phyloP scores from a whole-genome alignment of 1,140 invertebrate species.

The Myzus persicae region DNA sequence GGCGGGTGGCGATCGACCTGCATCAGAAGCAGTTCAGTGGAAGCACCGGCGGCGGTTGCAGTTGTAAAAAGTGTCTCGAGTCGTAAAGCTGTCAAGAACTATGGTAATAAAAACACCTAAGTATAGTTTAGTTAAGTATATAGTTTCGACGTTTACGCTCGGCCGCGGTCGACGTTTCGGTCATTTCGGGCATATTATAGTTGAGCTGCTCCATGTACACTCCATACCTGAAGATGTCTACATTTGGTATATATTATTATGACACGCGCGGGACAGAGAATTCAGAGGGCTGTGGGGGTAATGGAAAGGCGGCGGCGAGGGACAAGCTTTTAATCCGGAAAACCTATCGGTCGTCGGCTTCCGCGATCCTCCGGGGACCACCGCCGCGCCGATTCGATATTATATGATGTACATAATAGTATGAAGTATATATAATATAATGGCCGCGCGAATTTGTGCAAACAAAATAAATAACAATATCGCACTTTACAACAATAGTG shows the following conservation, averaged over 20 bases:
- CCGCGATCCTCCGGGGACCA: background rate
- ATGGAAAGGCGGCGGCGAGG: background rate
- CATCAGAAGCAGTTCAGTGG: background rate
- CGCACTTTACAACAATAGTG: background rate
- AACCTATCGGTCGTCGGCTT: background rate
- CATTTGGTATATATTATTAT: background rate
- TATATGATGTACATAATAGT: no score
- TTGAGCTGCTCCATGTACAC: background rate
- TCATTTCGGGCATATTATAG: background rate
- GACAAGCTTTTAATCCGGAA: background rate
- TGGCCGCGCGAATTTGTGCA: background rate
- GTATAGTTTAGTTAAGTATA: background rate
- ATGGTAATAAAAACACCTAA: conserved; percentile 52
- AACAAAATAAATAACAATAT: background rate
- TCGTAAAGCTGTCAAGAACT: conserved; percentile 42
- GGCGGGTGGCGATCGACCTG: background rate
- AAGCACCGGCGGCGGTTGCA: background rate
- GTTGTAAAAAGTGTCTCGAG: conserved; percentile 27
- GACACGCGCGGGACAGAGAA: background rate
- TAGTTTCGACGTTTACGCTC: background rate
- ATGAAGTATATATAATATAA: background rate
- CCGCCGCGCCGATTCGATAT: background rate
- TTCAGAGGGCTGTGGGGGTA: background rate
- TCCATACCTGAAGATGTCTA: background rate
- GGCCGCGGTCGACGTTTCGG: background rate